Conservation (phyloP, 2,797 vertebrate species). For the Micromesistius poutassou region DNA sequence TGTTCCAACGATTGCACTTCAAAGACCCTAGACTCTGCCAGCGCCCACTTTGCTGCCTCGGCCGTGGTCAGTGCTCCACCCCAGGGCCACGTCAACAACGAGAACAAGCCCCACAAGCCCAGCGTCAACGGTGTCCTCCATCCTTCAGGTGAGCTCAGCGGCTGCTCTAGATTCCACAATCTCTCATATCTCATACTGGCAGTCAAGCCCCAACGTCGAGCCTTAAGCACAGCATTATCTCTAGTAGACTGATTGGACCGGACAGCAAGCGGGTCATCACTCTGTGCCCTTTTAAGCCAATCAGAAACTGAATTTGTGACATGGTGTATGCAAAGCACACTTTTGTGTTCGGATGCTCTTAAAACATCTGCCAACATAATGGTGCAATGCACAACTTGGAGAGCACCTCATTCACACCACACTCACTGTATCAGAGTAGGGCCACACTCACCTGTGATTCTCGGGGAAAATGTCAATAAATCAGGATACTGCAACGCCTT, state of each 20-base stretch:
- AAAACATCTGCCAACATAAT: not conserved
- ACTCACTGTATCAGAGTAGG: too few relatives aligned
- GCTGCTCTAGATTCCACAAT: not conserved
- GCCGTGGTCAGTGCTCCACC: conserved; percentile 83
- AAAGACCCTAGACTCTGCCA: conserved; percentile 90
- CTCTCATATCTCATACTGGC: not conserved
- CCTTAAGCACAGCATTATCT: not conserved
- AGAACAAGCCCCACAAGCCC: conserved; percentile 72
- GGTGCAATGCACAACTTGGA: not conserved
- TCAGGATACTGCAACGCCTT: too few relatives aligned
- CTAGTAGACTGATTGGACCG: not conserved
- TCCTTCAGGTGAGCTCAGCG: conserved; percentile 75
- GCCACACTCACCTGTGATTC: too few relatives aligned
- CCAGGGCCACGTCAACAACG: conserved; percentile 74
- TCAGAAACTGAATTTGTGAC: not conserved
- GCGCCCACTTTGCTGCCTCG: conserved; percentile 91
- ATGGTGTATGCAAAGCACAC: not conserved
- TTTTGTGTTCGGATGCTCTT: not conserved
- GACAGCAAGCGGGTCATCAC: not conserved
- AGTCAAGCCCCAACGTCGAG: not conserved
- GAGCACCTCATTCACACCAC: too few relatives aligned
- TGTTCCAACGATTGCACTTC: conserved; percentile 76
- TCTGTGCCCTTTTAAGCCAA: not conserved
- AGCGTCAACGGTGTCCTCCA: conserved; percentile 82
- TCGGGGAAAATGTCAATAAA: too few relatives aligned